Evolutionary conservation across 2,113 vertebrate species (phyloP), one percentile per base, ranked within the genome.

Genomic region (Copsychus sechellarum): DNA sequence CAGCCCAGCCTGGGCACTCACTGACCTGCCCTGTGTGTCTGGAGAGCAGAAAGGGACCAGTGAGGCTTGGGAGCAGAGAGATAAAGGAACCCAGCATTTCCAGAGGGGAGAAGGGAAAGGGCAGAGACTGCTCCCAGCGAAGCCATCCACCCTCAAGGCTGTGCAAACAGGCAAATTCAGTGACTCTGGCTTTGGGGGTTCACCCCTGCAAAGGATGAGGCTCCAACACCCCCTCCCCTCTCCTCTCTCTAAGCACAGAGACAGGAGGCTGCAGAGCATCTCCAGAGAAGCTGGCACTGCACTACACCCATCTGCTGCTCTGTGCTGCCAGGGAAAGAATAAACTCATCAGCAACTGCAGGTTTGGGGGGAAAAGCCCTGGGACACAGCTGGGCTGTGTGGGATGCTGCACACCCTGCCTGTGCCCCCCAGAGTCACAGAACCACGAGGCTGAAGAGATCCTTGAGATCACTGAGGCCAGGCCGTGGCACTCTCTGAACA

Each of bases 181-280:
- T 40, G 86, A 54, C 73, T 88, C 62, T 61, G 16, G 57, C 73
- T 65, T 84, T 48, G 38, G 62, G 79, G 87, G 82, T 77, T 80
- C 76, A 90, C 18, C 14, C 40, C 90, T 83, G 47, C 54, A 12
- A 70, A 89, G 77, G 36, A 86, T n/a, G 36, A 66, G 89, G 87
- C 31, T 90, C 56, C 72, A 80, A 3, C 43, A 22, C 62, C 45
- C 73, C 84, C 91, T 86, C 34, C 29, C 47, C 42, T n/a, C 51
- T 43, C 83, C 54, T n/a, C 48, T 60, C 72, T 70, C 34, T 3
- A 42, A 79, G 90, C 40, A 74, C 53, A 61, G 61, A 84, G 54
- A 88, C 93, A 94, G 90, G 88, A 96, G 95, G 76, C 67, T 88
- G 81, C 15, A 77, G 74, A 95, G 86, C 90, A 69, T 33, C 81